Conservation (phyloP, 2,888 invertebrate genomes). For the Lochmaea crataegi region DNA sequence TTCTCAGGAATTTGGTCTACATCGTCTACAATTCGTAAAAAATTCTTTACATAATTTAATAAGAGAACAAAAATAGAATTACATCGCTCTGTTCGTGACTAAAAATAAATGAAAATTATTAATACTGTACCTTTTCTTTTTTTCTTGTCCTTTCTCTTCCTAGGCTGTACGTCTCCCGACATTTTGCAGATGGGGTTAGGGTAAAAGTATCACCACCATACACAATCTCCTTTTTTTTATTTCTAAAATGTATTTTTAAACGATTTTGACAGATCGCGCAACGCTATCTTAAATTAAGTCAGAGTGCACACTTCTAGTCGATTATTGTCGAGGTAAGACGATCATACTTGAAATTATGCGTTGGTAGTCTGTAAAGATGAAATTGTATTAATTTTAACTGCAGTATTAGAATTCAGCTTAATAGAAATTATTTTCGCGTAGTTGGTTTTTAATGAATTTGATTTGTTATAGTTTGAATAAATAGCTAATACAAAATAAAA, state of each 20-base stretch:
- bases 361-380: slow-evolving; percentile 30
- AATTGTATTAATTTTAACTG: slow-evolving; percentile 30
- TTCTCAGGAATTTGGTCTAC: slow-evolving; percentile 49
- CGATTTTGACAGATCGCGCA: slow-evolving; percentile 38
- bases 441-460: background rate
- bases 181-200: slow-evolving; percentile 67
- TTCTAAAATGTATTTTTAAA: slow-evolving; percentile 40
- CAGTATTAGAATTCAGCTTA: background rate
- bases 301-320: slow-evolving; percentile 39
- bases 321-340: slow-evolving; percentile 43
- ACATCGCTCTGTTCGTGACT: slow-evolving; percentile 42
- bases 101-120: slow-evolving; percentile 51
- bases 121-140: slow-evolving; percentile 80
- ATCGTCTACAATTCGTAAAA: slow-evolving; percentile 51
- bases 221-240: slow-evolving; percentile 38
- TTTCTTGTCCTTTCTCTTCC: slow-evolving; percentile 86
- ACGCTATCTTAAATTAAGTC: slow-evolving; percentile 31
- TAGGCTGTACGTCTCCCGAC: slow-evolving; percentile 89
- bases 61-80: slow-evolving; percentile 49
- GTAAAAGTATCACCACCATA: slow-evolving; percentile 48
- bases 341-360: slow-evolving; percentile 43
- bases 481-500: background rate
- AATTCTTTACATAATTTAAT: slow-evolving; percentile 35
- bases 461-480: background rate
- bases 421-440: background rate